phyloP scores from a whole-genome alignment of 2,113 vertebrate species.

The Catharus minimus region DNA sequence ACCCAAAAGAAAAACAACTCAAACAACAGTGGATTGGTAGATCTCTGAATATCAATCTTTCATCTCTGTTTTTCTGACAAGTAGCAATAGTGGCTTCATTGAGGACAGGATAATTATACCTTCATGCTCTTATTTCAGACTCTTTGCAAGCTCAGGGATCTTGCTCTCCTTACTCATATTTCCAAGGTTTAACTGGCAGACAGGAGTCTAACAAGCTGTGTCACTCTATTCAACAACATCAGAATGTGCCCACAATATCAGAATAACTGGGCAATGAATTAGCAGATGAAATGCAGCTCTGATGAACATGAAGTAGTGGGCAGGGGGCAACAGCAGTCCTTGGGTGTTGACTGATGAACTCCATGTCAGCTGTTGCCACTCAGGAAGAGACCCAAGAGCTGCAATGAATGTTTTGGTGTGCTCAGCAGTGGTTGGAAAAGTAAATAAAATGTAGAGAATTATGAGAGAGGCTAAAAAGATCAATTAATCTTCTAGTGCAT shows the following conservation, averaged over 20 bases:
- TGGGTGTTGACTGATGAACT: not conserved
- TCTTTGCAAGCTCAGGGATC: not conserved
- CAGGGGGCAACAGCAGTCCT: not conserved
- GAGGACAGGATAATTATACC: not conserved
- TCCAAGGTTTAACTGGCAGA: not conserved
- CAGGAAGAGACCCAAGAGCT: not conserved
- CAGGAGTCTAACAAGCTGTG: not conserved
- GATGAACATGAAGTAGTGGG: not conserved
- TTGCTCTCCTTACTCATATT: not conserved
- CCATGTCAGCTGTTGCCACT: not conserved
- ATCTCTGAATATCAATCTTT: not conserved
- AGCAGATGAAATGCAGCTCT: not conserved
- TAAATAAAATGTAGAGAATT: not conserved
- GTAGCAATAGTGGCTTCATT: not conserved
- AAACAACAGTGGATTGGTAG: not conserved
- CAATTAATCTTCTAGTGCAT: not conserved
- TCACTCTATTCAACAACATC: not conserved
- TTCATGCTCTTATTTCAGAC: not conserved
- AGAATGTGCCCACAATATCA: not conserved
- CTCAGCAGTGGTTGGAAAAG: not conserved
- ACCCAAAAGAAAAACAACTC: not conserved
- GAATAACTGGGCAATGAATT: not conserved
- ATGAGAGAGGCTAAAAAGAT: not conserved
- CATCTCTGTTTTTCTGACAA: not conserved
- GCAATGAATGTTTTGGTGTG: not conserved